phyloP scores from a whole-genome alignment of 2,797 vertebrate species.

The Paguma larvata region DNA sequence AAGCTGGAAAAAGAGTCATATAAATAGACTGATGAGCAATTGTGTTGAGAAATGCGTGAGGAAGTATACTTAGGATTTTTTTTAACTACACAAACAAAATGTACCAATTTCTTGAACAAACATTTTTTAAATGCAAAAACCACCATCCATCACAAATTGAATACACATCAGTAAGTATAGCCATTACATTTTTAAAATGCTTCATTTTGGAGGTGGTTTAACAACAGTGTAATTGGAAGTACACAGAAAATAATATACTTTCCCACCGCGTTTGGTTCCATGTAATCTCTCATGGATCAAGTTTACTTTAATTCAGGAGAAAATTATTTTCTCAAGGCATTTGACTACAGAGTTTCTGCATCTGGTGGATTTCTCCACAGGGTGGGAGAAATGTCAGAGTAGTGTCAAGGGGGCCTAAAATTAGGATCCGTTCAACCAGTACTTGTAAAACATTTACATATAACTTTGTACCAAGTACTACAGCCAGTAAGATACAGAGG shows the following conservation, averaged over 20 bases:
- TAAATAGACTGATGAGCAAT: conserved; percentile 44
- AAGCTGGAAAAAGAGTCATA: conserved; percentile 35
- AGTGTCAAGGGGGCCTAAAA: neutral
- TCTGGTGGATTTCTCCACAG: neutral
- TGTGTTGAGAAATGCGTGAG: neutral
- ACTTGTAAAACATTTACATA: conserved; percentile 27
- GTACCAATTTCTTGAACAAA: conserved; percentile 41
- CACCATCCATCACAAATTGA: conserved; percentile 1
- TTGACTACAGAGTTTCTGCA: neutral
- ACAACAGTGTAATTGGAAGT: neutral
- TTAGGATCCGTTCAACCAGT: neutral
- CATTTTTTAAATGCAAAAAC: conserved; percentile 13
- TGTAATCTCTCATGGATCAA: neutral
- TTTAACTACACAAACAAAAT: conserved; percentile 52
- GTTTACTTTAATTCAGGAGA: neutral
- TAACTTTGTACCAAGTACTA: neutral
- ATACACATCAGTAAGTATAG: neutral
- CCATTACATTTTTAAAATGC: conserved; percentile 3
- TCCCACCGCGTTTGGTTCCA: neutral
- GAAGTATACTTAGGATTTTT: neutral
- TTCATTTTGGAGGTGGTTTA: conserved; percentile 4
- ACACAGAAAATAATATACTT: conserved; percentile 27
- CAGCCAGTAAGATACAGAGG: neutral
- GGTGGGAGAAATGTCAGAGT: neutral
- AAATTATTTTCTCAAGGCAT: neutral